A percentile compares a stretch with the other conserved stretches of the same genome.
phyloP scores from a whole-genome alignment of 2,113 vertebrate genomes.

The Pungitius pungitius region DNA sequence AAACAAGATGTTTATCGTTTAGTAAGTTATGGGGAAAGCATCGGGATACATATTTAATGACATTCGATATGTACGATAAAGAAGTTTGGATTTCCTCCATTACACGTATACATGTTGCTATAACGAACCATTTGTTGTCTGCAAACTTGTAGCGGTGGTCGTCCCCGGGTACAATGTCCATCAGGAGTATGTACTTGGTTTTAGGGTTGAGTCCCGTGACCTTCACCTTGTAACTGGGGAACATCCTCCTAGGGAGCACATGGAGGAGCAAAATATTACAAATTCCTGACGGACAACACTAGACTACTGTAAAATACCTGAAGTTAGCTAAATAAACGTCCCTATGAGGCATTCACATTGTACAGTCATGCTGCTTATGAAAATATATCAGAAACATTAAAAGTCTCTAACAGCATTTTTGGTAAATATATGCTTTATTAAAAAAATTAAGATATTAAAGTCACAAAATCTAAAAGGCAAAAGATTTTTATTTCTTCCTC shows the following conservation, averaged over 20 bases:
- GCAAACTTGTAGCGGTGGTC: conserved; percentile 98
- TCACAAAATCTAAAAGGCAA: background rate
- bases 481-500: conserved; percentile 27
- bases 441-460: background rate
- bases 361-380: background rate
- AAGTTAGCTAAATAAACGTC: background rate
- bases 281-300: background rate
- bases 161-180: conserved; percentile 94
- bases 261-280: background rate
- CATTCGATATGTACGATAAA: background rate
- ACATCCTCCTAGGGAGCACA: conserved; percentile 87
- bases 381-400: background rate
- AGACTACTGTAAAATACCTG: background rate
- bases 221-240: conserved; percentile 98
- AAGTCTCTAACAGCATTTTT: background rate
- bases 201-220: conserved; percentile 96
- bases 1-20: background rate
- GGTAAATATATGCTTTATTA: background rate
- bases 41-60: background rate
- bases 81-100: background rate
- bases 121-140: conserved; percentile 95
- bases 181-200: conserved; percentile 97
- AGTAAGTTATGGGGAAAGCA: too few relatives aligned
- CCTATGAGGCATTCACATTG: background rate
- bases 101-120: background rate